A percentile compares a stretch with the other conserved stretches of the same genome.
These are phyloP conservation scores for Chesias legatella DNA, from an alignment of 2,888 invertebrate genomes.

Conservation along the genomic window DNA sequence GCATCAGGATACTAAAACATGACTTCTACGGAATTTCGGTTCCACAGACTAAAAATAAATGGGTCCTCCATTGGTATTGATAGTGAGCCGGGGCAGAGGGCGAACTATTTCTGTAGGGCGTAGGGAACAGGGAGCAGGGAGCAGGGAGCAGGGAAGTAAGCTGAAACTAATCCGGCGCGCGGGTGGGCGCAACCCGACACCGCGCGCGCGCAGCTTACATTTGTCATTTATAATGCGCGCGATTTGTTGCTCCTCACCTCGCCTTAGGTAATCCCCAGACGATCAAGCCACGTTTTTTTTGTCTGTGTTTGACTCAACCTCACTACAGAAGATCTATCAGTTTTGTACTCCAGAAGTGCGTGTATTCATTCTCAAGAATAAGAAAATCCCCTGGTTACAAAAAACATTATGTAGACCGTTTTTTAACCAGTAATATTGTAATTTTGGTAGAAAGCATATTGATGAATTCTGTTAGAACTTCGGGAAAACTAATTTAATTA, in stretches of 20 bases:
- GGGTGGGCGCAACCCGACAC: conserved; percentile 78
- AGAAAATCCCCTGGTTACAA: too few relatives aligned
- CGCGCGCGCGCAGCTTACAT: conserved; percentile 72
- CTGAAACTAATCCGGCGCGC: conserved; percentile 73
- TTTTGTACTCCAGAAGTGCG: too few relatives aligned
- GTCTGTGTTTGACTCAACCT: too few relatives aligned
- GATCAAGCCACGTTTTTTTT: conserved; percentile 2
- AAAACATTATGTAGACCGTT: too few relatives aligned
- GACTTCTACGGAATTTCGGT: not conserved
- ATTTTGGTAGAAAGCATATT: too few relatives aligned
- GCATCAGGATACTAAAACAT: too few relatives aligned
- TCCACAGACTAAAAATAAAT: conserved; percentile 10
- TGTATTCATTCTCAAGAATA: too few relatives aligned
- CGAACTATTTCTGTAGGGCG: conserved; percentile 51
- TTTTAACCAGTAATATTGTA: too few relatives aligned
- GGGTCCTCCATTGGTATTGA: conserved; percentile 43
- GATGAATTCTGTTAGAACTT: too few relatives aligned
- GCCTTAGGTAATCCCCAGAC: not conserved
- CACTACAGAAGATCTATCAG: too few relatives aligned
- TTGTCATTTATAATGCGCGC: conserved; percentile 80
- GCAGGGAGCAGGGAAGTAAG: conserved; percentile 63
- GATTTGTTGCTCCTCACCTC: conserved; percentile 76
- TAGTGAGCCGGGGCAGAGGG: conserved; percentile 66
- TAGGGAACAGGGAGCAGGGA: conserved; percentile 41
- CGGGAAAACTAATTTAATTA: too few relatives aligned